Evolutionary conservation across 2,797 vertebrate genomes (phyloP).

Genomic region (Coranthus polyacanthus): DNA sequence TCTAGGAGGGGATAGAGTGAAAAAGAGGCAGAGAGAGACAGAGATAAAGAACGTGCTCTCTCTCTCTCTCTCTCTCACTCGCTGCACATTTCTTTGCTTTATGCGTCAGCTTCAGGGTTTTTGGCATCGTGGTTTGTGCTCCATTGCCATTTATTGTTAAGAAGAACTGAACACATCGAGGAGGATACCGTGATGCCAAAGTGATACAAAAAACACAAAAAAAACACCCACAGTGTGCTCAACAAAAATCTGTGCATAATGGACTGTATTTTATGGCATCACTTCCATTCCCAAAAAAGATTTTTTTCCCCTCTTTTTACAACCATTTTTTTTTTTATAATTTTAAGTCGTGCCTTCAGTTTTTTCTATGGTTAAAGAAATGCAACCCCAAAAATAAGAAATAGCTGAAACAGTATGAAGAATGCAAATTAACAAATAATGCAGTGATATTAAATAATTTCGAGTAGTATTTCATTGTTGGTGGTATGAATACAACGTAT

Average conservation of each 20-base stretch:
- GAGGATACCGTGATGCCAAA: conserved; percentile 14
- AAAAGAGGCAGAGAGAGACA: conserved; percentile 14
- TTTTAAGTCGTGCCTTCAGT: no score
- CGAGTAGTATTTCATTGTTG: no score
- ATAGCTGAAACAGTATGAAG: no score
- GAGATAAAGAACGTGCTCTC: conserved; percentile 26
- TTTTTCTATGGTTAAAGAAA: no score
- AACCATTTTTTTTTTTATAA: no score
- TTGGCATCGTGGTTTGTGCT: conserved; percentile 16
- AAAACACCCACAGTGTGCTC: conserved; percentile 5
- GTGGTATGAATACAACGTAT: no score
- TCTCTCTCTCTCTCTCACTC: conserved; percentile 1
- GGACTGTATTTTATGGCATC: conserved; percentile 2
- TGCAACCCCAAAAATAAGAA: no score
- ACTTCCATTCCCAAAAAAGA: no score
- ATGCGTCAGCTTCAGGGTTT: conserved; percentile 18
- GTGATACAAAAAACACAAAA: neutral
- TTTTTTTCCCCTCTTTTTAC: no score
- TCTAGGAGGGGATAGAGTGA: conserved; percentile 45
- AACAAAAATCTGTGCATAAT: no score
- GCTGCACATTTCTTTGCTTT: conserved; percentile 17
- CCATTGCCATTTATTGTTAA: conserved; percentile 29
- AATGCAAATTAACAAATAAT: no score
- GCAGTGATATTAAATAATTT: no score
- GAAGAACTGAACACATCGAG: conserved; percentile 31